Conservation (phyloP, 2,113 vertebrate genomes). For the Channa argus region DNA sequence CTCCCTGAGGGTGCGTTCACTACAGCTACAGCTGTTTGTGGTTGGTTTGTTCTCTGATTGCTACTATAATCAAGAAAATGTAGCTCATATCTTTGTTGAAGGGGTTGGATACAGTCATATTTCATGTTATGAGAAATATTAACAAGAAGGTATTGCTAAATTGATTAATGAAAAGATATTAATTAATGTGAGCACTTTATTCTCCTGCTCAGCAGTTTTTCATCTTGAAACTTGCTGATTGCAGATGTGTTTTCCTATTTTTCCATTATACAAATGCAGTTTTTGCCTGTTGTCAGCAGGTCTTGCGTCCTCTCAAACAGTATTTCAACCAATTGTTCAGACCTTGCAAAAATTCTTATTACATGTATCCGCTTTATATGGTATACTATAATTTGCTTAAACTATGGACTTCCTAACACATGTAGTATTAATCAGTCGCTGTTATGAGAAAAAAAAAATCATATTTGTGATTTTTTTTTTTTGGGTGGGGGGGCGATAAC, state of each 20-base stretch:
- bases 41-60: constrained; percentile 10
- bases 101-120: constrained; percentile 32
- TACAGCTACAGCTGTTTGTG: background rate
- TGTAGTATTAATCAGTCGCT: constrained; percentile 1
- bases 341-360: background rate
- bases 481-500: background rate
- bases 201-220: constrained; percentile 21
- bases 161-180: constrained; percentile 33
- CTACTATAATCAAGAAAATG: constrained; percentile 16
- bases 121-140: constrained; percentile 20
- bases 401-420: constrained; percentile 3
- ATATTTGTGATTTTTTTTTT: constrained; percentile 4
- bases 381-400: background rate
- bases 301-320: constrained; percentile 10
- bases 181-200: constrained; percentile 76
- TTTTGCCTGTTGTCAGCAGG: constrained; percentile 19
- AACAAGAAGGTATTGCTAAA: constrained; percentile 38
- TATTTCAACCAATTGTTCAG: constrained; percentile 36
- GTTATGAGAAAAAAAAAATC: background rate
- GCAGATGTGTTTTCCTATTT: background rate
- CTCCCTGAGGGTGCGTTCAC: background rate
- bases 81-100: background rate
- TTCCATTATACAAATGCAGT: too few species aligned
- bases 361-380: background rate
- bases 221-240: background rate